These are phyloP conservation scores for Anthonomus grandis DNA, from an alignment of 1,140 invertebrate species.

Conservation along the genomic window DNA sequence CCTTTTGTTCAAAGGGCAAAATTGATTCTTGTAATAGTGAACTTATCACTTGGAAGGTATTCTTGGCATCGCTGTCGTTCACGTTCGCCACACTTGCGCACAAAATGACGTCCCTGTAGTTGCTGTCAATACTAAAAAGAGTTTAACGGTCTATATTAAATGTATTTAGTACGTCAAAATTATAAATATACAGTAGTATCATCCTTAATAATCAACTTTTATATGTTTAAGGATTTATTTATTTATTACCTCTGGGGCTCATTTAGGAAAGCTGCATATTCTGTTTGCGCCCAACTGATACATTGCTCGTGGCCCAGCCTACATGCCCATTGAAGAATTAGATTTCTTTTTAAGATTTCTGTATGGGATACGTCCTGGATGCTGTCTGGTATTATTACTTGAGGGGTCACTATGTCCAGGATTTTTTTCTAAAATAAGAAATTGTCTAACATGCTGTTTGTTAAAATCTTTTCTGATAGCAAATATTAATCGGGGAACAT, in stretches of 20 bases:
- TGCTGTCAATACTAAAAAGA: conserved; percentile 50
- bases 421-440: conserved; percentile 32
- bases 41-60: no score
- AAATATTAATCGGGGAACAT: conserved; percentile 6
- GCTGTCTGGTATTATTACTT: conserved; percentile 33
- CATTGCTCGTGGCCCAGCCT: conserved; percentile 51
- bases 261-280: conserved; percentile 34
- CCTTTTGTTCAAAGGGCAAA: conserved; percentile 8
- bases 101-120: conserved; percentile 57
- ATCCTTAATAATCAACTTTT: no score
- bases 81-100: conserved; percentile 44
- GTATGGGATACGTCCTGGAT: conserved; percentile 30
- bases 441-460: no score
- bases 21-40: no score
- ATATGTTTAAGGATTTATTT: no score
- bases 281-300: conserved; percentile 38
- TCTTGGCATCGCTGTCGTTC: neutral
- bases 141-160: no score
- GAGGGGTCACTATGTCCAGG: conserved; percentile 7
- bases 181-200: no score
- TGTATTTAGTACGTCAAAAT: neutral
- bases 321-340: conserved; percentile 54
- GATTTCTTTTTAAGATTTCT: conserved; percentile 47
- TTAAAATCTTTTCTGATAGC: no score
- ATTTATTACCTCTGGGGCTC: no score